These are phyloP conservation scores for Rotaria magnacalcarata DNA, from an alignment of 2,888 invertebrate genomes.

Conservation along the genomic window DNA sequence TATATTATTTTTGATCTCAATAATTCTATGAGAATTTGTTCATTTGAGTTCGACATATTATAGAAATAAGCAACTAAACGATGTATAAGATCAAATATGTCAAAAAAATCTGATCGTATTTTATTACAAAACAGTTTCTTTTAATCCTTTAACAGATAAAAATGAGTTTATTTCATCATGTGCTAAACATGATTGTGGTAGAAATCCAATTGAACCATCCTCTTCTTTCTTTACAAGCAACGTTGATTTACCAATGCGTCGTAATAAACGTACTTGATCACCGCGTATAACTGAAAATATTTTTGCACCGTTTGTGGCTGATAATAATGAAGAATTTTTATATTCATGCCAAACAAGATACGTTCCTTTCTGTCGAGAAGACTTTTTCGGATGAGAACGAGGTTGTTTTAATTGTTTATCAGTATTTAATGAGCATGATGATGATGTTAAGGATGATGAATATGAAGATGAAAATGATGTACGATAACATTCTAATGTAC, in stretches of 20 bases:
- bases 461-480: not conserved
- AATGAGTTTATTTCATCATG: constrained; percentile 4
- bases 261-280: constrained; percentile 5
- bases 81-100: not conserved
- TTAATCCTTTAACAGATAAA: constrained; percentile 20
- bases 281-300: constrained; percentile 12
- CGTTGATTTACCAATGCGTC: not conserved
- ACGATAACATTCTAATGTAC: not conserved
- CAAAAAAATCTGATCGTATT: not conserved
- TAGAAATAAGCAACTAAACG: not conserved
- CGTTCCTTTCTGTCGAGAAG: not conserved
- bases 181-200: constrained; percentile 7
- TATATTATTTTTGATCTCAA: not conserved
- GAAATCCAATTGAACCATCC: not conserved
- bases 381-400: not conserved
- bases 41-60: not conserved
- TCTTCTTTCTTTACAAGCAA: constrained; percentile 25
- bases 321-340: not conserved
- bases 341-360: constrained; percentile 23
- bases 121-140: constrained; percentile 2
- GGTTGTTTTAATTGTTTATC: not conserved
- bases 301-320: not conserved
- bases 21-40: not conserved
- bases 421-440: not conserved
- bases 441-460: not conserved